Evolutionary conservation across 2,797 vertebrate species (phyloP), one percentile per base, ranked within the genome.

Genomic region (Dendrocincla fuliginosa): DNA sequence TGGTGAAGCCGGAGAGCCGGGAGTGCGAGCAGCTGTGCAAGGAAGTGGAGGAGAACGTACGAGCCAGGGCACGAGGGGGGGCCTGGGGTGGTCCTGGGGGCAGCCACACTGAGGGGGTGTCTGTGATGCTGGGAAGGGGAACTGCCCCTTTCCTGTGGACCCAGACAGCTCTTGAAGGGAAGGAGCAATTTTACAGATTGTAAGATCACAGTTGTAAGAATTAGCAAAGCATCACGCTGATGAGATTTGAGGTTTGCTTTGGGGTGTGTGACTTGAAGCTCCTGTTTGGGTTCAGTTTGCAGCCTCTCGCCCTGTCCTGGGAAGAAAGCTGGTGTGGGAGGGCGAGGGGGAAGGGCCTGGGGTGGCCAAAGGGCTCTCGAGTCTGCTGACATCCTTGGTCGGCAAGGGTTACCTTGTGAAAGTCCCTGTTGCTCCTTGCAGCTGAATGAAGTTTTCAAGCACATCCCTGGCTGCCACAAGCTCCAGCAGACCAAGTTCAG

Each of bases 21-120:
- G 99, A 99, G 24, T 97, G 98, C 1, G 98, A 98, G 60, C 97
- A 98, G 91, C 98, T 99, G 46, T 98, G 98, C 84, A 98, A 98
- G 89, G 99, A 99, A 78, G 99, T 99, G 87, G 97, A 99, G 28
- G 98, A 99, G 39, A 99, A 99, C 0, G 99, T 99, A 97, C 84
- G 99, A 91, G 50, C 81, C 19, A 1, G 60, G 68, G 61, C 60
- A 42, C 0, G 0, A 52, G 23, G 15, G 33, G 33, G 57, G 30
- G 7, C 14, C 76, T 6, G 16, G 56, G 71, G 39, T 69, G 81
- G 70, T 42, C 15, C 5, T 47, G 64, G 49, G 39, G 61, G 44
- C 79, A 78, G 39, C 22, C 32, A 16, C 0, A 0, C 12, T 41
- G 61, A 13, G 35, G 57, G 37, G 42, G 24, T 10, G 39, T 28